Conservation (phyloP, 2,888 invertebrate genomes). For the Chrysolina americana region DNA sequence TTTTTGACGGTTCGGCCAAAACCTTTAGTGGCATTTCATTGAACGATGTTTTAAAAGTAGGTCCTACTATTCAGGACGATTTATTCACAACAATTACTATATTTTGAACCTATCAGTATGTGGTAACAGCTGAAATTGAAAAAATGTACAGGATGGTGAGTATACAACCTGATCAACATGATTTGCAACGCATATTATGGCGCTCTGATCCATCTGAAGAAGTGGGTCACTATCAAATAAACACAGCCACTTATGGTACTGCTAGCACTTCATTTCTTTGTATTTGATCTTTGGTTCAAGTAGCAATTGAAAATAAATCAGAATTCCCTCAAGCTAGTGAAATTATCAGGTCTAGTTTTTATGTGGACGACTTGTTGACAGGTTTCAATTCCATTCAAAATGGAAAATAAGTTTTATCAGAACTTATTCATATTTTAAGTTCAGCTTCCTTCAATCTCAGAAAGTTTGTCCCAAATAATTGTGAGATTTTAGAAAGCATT, state of each 20-base stretch:
- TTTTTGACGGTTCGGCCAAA: constrained; percentile 51
- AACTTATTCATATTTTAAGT: constrained; percentile 1
- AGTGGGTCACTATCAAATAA: no score
- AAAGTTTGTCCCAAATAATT: no score
- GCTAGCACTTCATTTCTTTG: no score
- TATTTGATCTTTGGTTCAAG: no score
- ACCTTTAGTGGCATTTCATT: constrained; percentile 45
- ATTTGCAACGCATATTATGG: no score
- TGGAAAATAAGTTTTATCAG: not conserved
- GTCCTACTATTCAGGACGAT: constrained; percentile 51
- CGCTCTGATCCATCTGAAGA: not conserved
- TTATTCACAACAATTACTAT: constrained; percentile 49
- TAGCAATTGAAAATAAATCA: no score
- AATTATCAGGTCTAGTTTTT: no score
- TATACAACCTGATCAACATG: constrained; percentile 10
- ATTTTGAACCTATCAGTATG: constrained; percentile 44
- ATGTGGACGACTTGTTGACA: constrained; percentile 2
- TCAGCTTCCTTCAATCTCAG: not conserved
- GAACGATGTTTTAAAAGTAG: constrained; percentile 49
- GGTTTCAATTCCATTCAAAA: not conserved
- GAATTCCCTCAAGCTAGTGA: no score
- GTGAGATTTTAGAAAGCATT: no score
- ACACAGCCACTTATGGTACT: no score
- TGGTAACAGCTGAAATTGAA: constrained; percentile 28
- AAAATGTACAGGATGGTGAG: constrained; percentile 34